A percentile compares a stretch with the other conserved stretches of the same genome.
Conservation (phyloP, 2,888 invertebrate genomes). For the Athalia circularis region DNA sequence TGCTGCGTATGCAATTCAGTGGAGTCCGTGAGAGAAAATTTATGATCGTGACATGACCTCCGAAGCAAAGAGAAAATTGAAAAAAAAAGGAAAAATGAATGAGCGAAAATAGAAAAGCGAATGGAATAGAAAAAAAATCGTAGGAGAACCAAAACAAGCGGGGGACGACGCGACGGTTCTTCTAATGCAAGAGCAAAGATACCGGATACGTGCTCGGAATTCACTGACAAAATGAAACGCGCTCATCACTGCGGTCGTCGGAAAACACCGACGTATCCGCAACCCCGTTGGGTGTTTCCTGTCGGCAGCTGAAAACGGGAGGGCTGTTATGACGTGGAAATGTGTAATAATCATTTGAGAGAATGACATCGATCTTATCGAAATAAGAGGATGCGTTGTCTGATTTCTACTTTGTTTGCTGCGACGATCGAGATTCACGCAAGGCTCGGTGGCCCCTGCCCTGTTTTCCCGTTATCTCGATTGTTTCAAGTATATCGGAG, state of each 20-base stretch:
- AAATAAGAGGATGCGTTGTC: too few relatives aligned
- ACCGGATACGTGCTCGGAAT: slow-evolving; percentile 25
- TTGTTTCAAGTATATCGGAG: neutral
- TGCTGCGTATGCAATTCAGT: neutral
- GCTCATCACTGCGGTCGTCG: neutral
- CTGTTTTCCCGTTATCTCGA: neutral
- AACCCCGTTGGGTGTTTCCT: neutral
- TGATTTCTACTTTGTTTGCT: too few relatives aligned
- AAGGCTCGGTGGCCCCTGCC: neutral
- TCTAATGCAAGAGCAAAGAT: slow-evolving; percentile 1
- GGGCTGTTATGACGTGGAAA: too few relatives aligned
- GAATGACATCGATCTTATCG: too few relatives aligned
- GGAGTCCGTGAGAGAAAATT: neutral
- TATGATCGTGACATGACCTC: slow-evolving; percentile 1
- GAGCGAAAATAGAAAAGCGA: too few relatives aligned
- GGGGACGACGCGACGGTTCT: neutral
- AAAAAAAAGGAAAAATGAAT: neutral
- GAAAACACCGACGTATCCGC: neutral
- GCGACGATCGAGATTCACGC: too few relatives aligned
- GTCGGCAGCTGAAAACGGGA: neutral
- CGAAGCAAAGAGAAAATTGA: neutral
- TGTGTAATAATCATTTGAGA: too few relatives aligned
- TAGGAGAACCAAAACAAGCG: neutral
- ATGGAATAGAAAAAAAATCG: too few relatives aligned
- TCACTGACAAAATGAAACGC: slow-evolving; percentile 6